A percentile compares a stretch with the other conserved stretches of the same genome.
These are phyloP conservation scores for Festucalex cinctus DNA, from an alignment of 2,113 vertebrate species.

Conservation along the genomic window DNA sequence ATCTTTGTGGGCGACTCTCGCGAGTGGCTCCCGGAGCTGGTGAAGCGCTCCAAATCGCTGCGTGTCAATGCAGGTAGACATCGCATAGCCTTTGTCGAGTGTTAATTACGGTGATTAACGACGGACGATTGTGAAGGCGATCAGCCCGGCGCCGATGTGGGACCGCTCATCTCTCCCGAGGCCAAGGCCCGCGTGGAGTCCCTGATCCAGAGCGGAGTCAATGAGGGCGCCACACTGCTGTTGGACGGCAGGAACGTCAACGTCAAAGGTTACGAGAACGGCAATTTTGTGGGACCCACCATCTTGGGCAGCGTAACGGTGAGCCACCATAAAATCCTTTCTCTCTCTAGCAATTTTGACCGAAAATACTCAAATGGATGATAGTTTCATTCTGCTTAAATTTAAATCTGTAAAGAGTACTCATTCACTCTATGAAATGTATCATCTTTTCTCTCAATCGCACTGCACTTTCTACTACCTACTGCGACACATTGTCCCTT, in stretches of 20 bases:
- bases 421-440: too few relatives aligned
- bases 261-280: conserved; percentile 95
- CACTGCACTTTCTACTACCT: too few relatives aligned
- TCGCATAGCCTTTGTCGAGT: not conserved
- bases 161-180: conserved; percentile 87
- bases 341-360: not conserved
- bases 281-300: conserved; percentile 96
- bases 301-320: conserved; percentile 86
- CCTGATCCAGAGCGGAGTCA: conserved; percentile 85
- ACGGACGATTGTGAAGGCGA: conserved; percentile 73
- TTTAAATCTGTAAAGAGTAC: too few relatives aligned
- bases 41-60: conserved; percentile 87
- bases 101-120: not conserved
- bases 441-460: too few relatives aligned
- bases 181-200: conserved; percentile 84
- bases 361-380: too few relatives aligned
- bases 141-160: conserved; percentile 92
- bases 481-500: too few relatives aligned
- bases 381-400: too few relatives aligned
- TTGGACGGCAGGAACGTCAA: conserved; percentile 88
- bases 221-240: conserved; percentile 87
- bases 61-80: conserved; percentile 86
- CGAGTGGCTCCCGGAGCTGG: conserved; percentile 91
- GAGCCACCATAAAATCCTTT: conserved; percentile 24
- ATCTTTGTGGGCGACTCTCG: conserved; percentile 89